phyloP scores from a whole-genome alignment of 92 coral and sea anemone species.

The Umimayanthus chanpuru region DNA sequence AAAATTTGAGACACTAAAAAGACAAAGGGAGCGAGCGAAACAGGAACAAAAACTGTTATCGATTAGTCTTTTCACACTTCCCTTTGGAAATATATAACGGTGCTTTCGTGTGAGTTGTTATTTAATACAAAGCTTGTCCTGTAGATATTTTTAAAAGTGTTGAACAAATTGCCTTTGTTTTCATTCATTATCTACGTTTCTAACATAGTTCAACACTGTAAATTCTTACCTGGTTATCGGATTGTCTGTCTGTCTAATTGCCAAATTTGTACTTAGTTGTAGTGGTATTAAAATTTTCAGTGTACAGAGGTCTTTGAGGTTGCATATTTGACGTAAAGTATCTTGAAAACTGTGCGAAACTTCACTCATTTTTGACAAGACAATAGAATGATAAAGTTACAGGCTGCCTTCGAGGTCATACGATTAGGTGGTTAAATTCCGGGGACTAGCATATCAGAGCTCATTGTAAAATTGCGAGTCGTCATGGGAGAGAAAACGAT shows the following conservation, averaged over 20 bases:
- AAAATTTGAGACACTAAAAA: no score
- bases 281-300: neutral
- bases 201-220: neutral
- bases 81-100: neutral
- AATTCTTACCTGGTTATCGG: neutral
- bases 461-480: neutral
- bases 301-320: neutral
- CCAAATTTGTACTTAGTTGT: neutral
- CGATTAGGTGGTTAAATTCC: neutral
- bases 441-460: neutral
- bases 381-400: slow-evolving; percentile 27
- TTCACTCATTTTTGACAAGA: neutral
- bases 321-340: neutral
- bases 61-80: no score
- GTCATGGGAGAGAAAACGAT: neutral
- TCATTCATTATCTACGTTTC: neutral
- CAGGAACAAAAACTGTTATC: no score
- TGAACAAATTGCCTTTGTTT: neutral
- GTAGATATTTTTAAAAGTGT: neutral
- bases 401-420: neutral
- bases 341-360: neutral
- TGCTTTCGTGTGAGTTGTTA: neutral
- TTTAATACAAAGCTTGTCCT: no score
- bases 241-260: no score
- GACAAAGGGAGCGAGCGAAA: neutral